Percentiles rank a stretch among this genome's conserved stretches.
Conservation (phyloP, 1,140 invertebrate genomes). For the Catajapyx aquilonaris region DNA sequence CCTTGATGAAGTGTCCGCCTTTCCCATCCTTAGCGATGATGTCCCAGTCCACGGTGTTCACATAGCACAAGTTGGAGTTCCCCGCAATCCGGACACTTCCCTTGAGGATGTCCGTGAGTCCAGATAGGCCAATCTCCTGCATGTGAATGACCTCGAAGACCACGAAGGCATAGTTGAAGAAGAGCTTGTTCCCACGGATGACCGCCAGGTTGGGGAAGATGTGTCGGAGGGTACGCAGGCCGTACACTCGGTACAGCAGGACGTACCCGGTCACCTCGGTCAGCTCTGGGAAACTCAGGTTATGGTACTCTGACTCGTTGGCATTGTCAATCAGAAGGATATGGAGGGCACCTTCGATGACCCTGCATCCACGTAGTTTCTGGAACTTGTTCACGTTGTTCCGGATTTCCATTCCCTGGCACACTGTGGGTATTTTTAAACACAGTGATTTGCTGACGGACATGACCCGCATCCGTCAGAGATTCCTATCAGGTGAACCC, state of each 20-base stretch:
- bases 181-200: slow-evolving; percentile 65
- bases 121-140: slow-evolving; percentile 58
- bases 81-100: slow-evolving; percentile 72
- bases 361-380: slow-evolving; percentile 50
- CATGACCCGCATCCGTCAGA: no score
- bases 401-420: slow-evolving; percentile 60
- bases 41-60: slow-evolving; percentile 78
- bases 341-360: slow-evolving; percentile 66
- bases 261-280: slow-evolving; percentile 48
- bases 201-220: slow-evolving; percentile 90
- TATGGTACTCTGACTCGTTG: slow-evolving; percentile 26
- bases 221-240: slow-evolving; percentile 50
- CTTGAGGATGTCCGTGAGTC: slow-evolving; percentile 53
- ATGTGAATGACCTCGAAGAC: slow-evolving; percentile 53
- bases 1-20: slow-evolving; percentile 28
- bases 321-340: slow-evolving; percentile 49
- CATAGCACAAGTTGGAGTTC: slow-evolving; percentile 71
- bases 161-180: slow-evolving; percentile 73
- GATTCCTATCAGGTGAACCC: no score
- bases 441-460: no score
- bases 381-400: slow-evolving; percentile 43
- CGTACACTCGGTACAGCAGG: slow-evolving; percentile 47
- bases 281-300: slow-evolving; percentile 40
- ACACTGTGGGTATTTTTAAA: no score
- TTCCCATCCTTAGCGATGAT: slow-evolving; percentile 34